Base-by-base conservation (phyloP, 2,888 invertebrate genomes). In the Elmis aenea region DNA sequence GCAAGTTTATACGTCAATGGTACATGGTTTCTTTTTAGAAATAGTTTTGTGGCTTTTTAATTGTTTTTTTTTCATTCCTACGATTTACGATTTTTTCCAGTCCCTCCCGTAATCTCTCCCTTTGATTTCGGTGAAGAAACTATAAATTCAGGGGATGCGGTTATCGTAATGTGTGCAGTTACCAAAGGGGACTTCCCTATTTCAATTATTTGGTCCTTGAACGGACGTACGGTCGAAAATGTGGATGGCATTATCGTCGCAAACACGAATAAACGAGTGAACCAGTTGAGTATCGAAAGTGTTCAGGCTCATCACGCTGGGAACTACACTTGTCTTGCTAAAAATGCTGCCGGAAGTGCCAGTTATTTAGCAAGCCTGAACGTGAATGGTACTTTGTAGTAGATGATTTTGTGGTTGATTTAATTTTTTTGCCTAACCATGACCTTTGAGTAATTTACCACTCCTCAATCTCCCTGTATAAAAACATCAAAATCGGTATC, bases 181-280 rank as follows among this genome's bases (percentile, higher is more conserved):
- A 75, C 77, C 27, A 85, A 85, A 66, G 87, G 91, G 25, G 90
- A 90, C 62, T 72, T 77, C 30, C 90, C 89, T 4, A 71, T 90
- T 18, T 76, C 77, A 56, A 80, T 90, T 33, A 75, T 76, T 35
- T 90, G 88, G 88, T 77, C 71, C 28, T 74, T 78, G 54, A 72
- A 76, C 50, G 71, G 67, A 33, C 63, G 63, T 44, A 52, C 59
- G 13, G 52, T 74, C 11, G 61, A 58, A 50, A 71, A 70, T 49
- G 72, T 72, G 45, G 70, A 68, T 38, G 52, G 52, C 8, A 59
- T 68, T 21, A 59, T 57, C 41, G 55, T 69, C 32, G 45, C 64
- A 33, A 61, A 62, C 26, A 67, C 67, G 2, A 67, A 66, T 9
- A 68, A 67, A 55, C 67, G 69, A 48, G 67, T 69, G 39, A 73